Evolutionary conservation across 2,888 invertebrate genomes (phyloP).

Genomic region (Clusia tigrina): DNA sequence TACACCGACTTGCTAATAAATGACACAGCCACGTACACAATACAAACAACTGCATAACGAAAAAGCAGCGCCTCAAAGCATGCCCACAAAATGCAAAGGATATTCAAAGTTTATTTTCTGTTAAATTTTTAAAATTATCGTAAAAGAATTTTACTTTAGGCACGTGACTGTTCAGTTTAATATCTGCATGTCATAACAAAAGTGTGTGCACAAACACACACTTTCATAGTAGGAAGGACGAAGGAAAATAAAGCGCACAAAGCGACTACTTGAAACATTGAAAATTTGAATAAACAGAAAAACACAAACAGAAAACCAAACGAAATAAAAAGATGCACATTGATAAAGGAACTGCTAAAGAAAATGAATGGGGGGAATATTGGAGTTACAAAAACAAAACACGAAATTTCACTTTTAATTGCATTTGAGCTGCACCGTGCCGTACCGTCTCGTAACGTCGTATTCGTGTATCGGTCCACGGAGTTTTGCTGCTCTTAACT

Average conservation of each 20-base stretch:
- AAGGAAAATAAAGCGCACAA: neutral
- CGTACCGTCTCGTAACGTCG: slow-evolving; percentile 19
- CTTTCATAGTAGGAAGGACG: slow-evolving; percentile 20
- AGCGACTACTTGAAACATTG: neutral
- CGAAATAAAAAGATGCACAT: neutral
- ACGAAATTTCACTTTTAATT: slow-evolving; percentile 46
- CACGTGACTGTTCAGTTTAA: slow-evolving; percentile 58
- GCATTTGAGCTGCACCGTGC: slow-evolving; percentile 42
- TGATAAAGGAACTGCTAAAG: neutral
- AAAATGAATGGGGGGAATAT: neutral
- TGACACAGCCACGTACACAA: slow-evolving; percentile 42
- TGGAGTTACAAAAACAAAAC: neutral
- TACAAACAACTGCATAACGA: slow-evolving; percentile 41
- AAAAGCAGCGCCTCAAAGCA: neutral
- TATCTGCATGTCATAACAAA: slow-evolving; percentile 49
- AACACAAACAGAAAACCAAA: neutral
- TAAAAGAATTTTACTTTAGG: slow-evolving; percentile 61
- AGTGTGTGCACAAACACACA: slow-evolving; percentile 28
- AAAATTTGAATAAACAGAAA: neutral
- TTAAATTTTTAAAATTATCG: slow-evolving; percentile 42
- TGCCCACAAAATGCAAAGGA: neutral
- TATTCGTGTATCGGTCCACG: too few relatives aligned
- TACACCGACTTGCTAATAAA: neutral
- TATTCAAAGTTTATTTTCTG: slow-evolving; percentile 29
- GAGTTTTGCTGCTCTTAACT: slow-evolving; percentile 8